Conservation (phyloP, 37 sponge, comb jelly and placozoan genomes). For the Amphimedon queenslandica region DNA sequence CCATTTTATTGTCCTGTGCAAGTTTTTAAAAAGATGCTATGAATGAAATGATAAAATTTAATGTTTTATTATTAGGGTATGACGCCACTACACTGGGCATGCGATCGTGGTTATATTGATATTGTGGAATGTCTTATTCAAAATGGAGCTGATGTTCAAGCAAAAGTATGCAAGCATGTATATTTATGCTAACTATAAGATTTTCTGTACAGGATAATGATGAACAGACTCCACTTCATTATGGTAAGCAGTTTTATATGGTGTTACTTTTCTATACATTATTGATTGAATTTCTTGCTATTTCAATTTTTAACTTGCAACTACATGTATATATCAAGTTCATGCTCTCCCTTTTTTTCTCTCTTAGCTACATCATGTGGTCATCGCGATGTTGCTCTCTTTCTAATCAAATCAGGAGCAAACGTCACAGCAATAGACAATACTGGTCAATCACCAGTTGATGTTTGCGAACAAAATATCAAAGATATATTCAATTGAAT, state of each 20-base stretch:
- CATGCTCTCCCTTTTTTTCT: neutral
- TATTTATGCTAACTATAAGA: neutral
- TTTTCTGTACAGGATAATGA: slow-evolving; percentile 44
- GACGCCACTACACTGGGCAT: slow-evolving; percentile 82
- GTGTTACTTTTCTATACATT: neutral
- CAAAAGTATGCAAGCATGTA: slow-evolving; percentile 12
- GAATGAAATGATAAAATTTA: too few species aligned
- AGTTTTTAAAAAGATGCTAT: too few species aligned
- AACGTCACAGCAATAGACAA: slow-evolving; percentile 31
- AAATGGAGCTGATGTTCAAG: slow-evolving; percentile 54
- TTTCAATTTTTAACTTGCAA: too few species aligned
- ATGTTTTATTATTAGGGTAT: slow-evolving; percentile 44
- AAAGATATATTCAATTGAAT: neutral
- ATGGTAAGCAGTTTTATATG: slow-evolving; percentile 39
- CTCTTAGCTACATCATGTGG: slow-evolving; percentile 55
- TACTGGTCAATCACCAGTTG: slow-evolving; percentile 20
- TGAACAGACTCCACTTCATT: slow-evolving; percentile 68
- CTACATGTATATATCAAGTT: too few species aligned
- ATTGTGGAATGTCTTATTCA: slow-evolving; percentile 46
- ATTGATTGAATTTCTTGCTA: too few species aligned
- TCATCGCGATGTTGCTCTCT: slow-evolving; percentile 32
- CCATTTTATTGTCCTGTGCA: too few species aligned
- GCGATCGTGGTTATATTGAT: slow-evolving; percentile 73
- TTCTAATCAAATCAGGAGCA: slow-evolving; percentile 22
- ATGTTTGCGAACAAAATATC: slow-evolving; percentile 6